Base-by-base conservation (phyloP, 30 jellyfish, hydroid and myxozoan species). In the Chironex yamaguchii region DNA sequence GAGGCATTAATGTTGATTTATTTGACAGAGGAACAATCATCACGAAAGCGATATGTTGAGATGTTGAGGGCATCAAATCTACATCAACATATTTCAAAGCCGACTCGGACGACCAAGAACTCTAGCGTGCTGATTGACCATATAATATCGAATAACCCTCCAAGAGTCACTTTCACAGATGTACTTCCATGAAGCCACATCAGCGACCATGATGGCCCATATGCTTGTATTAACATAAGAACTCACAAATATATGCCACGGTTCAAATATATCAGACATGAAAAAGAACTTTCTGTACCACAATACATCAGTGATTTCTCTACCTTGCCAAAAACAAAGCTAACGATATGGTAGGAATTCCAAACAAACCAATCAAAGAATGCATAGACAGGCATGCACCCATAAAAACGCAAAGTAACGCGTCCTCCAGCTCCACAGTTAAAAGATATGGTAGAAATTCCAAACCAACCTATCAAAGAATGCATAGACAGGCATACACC, bases 371-470 rank as follows among this genome's bases (percentile, higher is more conserved):
- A 13, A 65, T 88, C 73, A 68, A 33, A 36, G 84, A 67, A 12
- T 77, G 93, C 53, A 88, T 88, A 31, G 88, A 78, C 82, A 53
- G n/a, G 58, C 96, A 88, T 70, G 93, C 92, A 9, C 96, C 96
- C 35, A 49, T 78, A 71, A 87, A 87, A 78, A 29, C 53, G 71
- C n/a, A 76, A 78, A 49, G 62, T 87, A 1, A 86, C 90, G 49
- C 51, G 96, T 17, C 96, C 96, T 50, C 88, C 89, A 31, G 92
- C 96, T 25, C 96, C 96, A 11, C 78, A 92, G 96, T 48, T 87
- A 66, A 65, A 78, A 66, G 92, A 76, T 66, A 76, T 85, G 17
- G 86, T 87, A 50, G 63, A 71, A 67, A 33, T 51, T 48, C 86
- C 78, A 23, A 88, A 79, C 78, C 21, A 35, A 54, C 76, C 79